Conservation (phyloP, 37 sponge, comb jelly and placozoan species). For the Bolinopsis microptera region DNA sequence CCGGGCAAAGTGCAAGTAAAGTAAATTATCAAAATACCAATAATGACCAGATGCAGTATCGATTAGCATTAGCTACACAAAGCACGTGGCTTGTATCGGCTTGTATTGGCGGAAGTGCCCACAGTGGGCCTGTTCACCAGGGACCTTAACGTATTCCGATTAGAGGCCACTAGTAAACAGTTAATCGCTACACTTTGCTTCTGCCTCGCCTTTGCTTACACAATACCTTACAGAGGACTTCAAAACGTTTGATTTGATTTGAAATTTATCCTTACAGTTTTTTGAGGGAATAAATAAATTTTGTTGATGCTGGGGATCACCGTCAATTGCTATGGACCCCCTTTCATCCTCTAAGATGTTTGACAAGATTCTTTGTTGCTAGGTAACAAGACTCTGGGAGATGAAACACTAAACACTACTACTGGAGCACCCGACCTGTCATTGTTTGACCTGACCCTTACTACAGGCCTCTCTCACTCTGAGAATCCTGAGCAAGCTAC, state of each 20-base stretch:
- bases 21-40: too few species aligned
- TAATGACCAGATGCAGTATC: too few species aligned
- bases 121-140: neutral
- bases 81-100: neutral
- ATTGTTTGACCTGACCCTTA: constrained; percentile 22
- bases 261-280: too few species aligned
- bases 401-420: neutral
- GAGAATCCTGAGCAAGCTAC: neutral
- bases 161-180: neutral
- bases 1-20: too few species aligned
- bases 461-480: neutral
- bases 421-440: constrained; percentile 6
- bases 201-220: neutral
- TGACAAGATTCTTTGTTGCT: too few species aligned
- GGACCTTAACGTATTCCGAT: neutral
- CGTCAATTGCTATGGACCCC: too few species aligned
- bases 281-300: too few species aligned
- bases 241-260: too few species aligned
- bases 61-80: neutral
- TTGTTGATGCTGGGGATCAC: too few species aligned
- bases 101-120: neutral
- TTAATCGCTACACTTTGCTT: neutral
- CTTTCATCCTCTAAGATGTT: too few species aligned
- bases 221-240: too few species aligned
- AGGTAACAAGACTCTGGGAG: neutral